phyloP scores from a whole-genome alignment of 2,113 vertebrate species.

The Bagarius yarrelli region DNA sequence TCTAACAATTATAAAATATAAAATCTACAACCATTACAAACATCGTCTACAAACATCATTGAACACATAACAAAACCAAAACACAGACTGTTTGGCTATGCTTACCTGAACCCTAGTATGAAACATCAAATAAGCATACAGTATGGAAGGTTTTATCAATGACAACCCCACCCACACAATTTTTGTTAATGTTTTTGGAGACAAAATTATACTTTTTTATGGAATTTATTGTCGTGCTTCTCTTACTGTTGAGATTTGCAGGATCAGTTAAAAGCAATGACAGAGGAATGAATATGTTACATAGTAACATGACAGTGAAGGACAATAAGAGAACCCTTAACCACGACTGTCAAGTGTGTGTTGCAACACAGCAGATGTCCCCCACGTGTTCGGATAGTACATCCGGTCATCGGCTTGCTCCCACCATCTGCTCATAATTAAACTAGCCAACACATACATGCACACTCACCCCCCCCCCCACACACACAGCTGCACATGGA shows the following conservation, averaged over 20 bases:
- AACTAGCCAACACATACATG: conserved; percentile 33
- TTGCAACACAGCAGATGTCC: conserved; percentile 52
- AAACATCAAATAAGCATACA: too few relatives aligned
- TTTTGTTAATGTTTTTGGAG: too few relatives aligned
- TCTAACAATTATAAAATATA: neutral
- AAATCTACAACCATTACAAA: neutral
- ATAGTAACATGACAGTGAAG: conserved; percentile 4
- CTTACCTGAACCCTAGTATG: neutral
- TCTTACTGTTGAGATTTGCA: neutral
- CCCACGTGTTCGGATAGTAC: conserved; percentile 43
- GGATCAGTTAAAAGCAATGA: neutral
- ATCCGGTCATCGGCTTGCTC: conserved; percentile 50
- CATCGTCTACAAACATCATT: neutral
- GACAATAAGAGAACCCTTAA: conserved; percentile 17
- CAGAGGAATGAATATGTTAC: neutral
- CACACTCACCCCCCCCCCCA: conserved; percentile 15
- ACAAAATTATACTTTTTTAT: neutral
- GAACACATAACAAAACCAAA: too few relatives aligned
- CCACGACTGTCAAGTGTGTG: conserved; percentile 19
- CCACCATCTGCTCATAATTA: conserved; percentile 58
- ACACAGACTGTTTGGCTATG: neutral
- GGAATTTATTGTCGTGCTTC: neutral
- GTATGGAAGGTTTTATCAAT: too few relatives aligned
- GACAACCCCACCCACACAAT: too few relatives aligned
- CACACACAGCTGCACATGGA: neutral